Evolutionary conservation across 2,888 invertebrate species (phyloP), one percentile per base, ranked within the genome.

Genomic region (Pristionchus fissidentatus): DNA sequence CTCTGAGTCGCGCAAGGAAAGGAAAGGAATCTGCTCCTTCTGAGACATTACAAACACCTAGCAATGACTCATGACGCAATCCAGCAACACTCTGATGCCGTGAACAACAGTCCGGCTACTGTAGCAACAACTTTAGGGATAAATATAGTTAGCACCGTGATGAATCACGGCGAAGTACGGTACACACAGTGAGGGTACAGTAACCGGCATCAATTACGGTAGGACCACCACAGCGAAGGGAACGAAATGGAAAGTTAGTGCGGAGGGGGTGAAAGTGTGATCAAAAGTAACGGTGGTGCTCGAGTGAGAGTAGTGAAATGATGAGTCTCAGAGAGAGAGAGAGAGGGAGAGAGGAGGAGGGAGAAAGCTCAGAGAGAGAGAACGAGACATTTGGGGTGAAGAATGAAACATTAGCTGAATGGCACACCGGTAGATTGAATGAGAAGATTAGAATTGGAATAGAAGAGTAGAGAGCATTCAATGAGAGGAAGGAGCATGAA

Each of bases 381-480:
- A n/a, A n/a, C n/a, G n/a, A n/a, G n/a, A n/a, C n/a, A n/a, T n/a
- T n/a, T n/a, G n/a, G n/a, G 66, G 66, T 38, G 52, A 43, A 70
- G 70, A 70, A 70, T 70, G 70, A 70, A 70, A 70, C 70, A 70
- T 70, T 70, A 38, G 26, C 38, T 41, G 70, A 70, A 70, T 70
- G 70, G 70, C 70, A 70, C 43, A 70, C 70, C 43, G 70, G 62
- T 43, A 70, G 70, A 70, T 70, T 38, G 26, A 41, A 70, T 70
- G 70, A 10, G 70, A 38, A 70, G 70, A 70, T 70, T 70, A 70
- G 70, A 70, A 70, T 70, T 70, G 70, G 70, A 70, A 70, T n/a
- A n/a, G n/a, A n/a, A n/a, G n/a, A n/a, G n/a, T n/a, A n/a, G n/a
- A n/a, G n/a, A n/a, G n/a, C n/a, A n/a, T n/a, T n/a, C n/a, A n/a